Percentiles rank a stretch among this genome's conserved stretches.
These are phyloP conservation scores for Fabriciana adippe DNA, from an alignment of 2,888 invertebrate species.

Conservation along the genomic window DNA sequence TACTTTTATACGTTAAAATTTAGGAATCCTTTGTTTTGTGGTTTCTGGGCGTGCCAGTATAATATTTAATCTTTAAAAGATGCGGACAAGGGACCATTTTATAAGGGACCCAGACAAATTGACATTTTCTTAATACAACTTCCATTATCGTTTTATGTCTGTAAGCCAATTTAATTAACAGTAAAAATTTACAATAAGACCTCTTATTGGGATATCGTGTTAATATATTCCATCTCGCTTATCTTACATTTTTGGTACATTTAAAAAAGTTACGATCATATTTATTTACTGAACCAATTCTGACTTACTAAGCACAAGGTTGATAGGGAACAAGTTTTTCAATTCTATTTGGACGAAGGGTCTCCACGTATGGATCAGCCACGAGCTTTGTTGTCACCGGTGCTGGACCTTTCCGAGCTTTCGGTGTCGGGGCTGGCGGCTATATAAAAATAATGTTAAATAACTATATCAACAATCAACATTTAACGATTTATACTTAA, in stretches of 20 bases:
- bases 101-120: too few relatives aligned
- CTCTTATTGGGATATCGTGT: too few relatives aligned
- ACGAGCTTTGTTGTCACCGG: conserved; percentile 66
- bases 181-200: too few relatives aligned
- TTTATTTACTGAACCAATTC: conserved; percentile 1
- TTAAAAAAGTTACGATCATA: background rate
- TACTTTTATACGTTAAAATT: too few relatives aligned
- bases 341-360: conserved; percentile 64
- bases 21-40: too few relatives aligned
- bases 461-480: background rate
- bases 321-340: conserved; percentile 72
- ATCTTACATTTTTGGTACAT: background rate
- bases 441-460: conserved; percentile 36
- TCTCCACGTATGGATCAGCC: conserved; percentile 69
- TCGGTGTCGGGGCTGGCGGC: conserved; percentile 74
- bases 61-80: too few relatives aligned
- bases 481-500: too few relatives aligned
- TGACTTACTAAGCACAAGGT: conserved; percentile 76
- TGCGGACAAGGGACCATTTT: too few relatives aligned
- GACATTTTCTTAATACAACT: too few relatives aligned
- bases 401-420: conserved; percentile 52
- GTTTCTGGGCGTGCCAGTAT: too few relatives aligned
- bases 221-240: background rate
- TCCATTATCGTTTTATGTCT: background rate
- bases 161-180: background rate